phyloP scores from a whole-genome alignment of 64 coral and sea anemone genomes.

The Stichodactyla helianthus region DNA sequence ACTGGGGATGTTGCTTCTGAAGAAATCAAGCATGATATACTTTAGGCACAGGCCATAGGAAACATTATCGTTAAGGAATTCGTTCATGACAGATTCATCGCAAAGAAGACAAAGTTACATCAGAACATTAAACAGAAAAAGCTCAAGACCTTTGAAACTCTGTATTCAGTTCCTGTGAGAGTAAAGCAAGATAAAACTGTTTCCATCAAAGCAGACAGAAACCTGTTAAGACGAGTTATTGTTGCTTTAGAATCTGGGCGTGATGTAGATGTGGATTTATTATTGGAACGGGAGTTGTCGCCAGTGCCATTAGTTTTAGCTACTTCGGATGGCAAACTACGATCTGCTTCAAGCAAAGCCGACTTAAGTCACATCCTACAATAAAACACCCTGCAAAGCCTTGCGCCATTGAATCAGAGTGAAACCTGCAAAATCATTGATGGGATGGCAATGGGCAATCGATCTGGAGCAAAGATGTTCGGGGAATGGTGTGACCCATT shows the following conservation, averaged over 20 bases:
- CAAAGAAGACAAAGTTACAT: constrained; percentile 20
- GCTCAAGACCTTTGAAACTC: constrained; percentile 53
- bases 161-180: constrained; percentile 5
- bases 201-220: constrained; percentile 55
- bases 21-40: too few relatives aligned
- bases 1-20: too few relatives aligned
- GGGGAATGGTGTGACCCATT: constrained; percentile 35
- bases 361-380: too few relatives aligned
- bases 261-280: constrained; percentile 36
- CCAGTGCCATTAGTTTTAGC: constrained; percentile 37
- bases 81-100: too few relatives aligned
- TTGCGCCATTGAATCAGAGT: too few relatives aligned
- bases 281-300: background rate
- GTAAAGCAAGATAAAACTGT: constrained; percentile 31
- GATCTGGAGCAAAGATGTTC: constrained; percentile 39
- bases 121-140: constrained; percentile 43
- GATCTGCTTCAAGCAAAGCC: too few relatives aligned
- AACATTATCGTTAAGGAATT: too few relatives aligned
- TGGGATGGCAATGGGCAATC: too few relatives aligned
- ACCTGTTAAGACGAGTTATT: constrained; percentile 52
- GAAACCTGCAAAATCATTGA: too few relatives aligned
- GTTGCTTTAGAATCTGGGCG: constrained; percentile 59
- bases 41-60: too few relatives aligned
- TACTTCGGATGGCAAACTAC: background rate
- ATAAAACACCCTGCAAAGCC: too few relatives aligned